Conservation (phyloP, 2,888 invertebrate genomes). For the Pristionchus arcanus region DNA sequence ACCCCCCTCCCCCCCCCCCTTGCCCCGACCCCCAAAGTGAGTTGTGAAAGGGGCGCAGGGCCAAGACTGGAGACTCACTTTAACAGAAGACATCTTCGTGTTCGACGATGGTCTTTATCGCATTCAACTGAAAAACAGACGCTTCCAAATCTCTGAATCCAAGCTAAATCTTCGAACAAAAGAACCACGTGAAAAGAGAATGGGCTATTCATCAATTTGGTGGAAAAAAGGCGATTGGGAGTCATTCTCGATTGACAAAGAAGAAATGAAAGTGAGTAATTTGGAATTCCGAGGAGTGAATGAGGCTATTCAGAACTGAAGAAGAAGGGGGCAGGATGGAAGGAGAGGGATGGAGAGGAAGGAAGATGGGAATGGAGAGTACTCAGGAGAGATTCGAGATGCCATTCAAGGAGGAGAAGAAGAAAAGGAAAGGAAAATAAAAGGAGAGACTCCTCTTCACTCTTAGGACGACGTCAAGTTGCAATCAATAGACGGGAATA, state of each 20-base stretch:
- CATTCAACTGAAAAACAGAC: neutral
- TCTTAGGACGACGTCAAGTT: neutral
- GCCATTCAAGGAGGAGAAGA: slow-evolving; percentile 4
- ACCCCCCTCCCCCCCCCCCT: neutral
- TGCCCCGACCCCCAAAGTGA: neutral
- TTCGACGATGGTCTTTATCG: neutral
- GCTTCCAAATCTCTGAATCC: neutral
- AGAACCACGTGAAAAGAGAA: neutral
- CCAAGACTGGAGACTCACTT: slow-evolving; percentile 20
- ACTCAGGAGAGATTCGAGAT: slow-evolving; percentile 31
- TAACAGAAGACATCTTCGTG: slow-evolving; percentile 67
- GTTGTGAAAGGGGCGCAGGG: neutral
- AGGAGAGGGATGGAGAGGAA: slow-evolving; percentile 27
- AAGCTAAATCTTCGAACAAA: neutral
- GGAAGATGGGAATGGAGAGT: slow-evolving; percentile 10
- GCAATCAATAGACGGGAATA: slow-evolving; percentile 41
- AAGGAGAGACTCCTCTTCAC: slow-evolving; percentile 38
- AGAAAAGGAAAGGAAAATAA: slow-evolving; percentile 53
- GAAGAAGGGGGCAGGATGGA: slow-evolving; percentile 56
- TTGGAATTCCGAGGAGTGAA: slow-evolving; percentile 54
- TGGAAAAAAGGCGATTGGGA: slow-evolving; percentile 49
- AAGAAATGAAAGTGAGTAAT: slow-evolving; percentile 60
- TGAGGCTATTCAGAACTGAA: slow-evolving; percentile 55
- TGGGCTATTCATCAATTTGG: neutral
- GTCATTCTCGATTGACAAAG: slow-evolving; percentile 15